Evolutionary conservation across 2,797 vertebrate genomes (phyloP), one percentile per base, ranked within the genome.

Genomic region (Chelon labrosus): DNA sequence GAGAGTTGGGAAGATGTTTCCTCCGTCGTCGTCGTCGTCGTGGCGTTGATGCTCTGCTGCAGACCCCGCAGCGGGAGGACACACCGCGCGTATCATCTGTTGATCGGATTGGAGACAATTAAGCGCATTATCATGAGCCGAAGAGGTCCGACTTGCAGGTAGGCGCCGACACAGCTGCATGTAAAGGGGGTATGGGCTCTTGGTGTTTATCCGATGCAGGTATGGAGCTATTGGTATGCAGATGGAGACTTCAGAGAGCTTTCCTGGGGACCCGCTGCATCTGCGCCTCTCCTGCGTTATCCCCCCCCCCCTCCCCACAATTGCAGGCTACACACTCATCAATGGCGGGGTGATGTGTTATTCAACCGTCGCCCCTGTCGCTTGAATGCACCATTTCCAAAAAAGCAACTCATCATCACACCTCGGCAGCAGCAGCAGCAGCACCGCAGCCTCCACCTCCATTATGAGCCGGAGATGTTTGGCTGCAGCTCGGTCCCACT

Each of bases 131-230:
- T 74, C 53, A 91, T 90, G 91, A 89, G 80, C 80, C 82, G 79
- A 82, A 58, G 63, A 69, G 82, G 79, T 83, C 79, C 67, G 65
- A 87, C 55, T 72, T 88, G n/a, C 92, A 93, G 92, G 92, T 93
- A 89, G 46, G 87, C 67, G 7, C 61, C 22, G 16, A 38, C 38
- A 39, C 67, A 65, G 73, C 20, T 35, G 76, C 44, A n/a, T 5
- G 5, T 17, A 39, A 37, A 76, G 46, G 53, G 50, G 53, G 50
- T 55, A 55, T 42, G 17, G 38, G 46, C 10, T 54, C 41, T 38
- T 3, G 46, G 53, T 46, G 17, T 60, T 10, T 54, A 60, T 49
- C 57, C 61, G 46, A 46, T 80, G 88, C 82, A 71, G 79, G 77
- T 71, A 66, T 69, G 65, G 65, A 77, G 85, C 62, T 41, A 77